Conservation (phyloP, 2,113 vertebrate species). For the human region DNA sequence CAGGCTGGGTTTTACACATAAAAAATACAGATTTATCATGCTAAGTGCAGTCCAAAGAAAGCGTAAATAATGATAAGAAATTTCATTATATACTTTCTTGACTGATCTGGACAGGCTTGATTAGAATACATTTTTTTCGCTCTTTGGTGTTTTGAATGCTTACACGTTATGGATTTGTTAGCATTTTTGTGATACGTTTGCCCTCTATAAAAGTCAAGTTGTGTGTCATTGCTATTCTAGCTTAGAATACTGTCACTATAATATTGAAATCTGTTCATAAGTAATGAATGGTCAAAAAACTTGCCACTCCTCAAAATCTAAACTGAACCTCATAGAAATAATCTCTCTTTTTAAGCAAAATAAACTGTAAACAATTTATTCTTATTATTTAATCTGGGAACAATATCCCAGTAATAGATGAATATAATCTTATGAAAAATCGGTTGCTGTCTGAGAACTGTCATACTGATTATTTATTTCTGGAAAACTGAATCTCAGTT, state of each 20-base stretch:
- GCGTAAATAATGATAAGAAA: not conserved
- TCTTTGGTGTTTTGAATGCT: not conserved
- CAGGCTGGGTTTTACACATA: not conserved
- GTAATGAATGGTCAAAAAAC: not conserved
- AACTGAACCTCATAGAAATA: not conserved
- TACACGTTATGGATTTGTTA: not conserved
- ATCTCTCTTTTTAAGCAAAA: not conserved
- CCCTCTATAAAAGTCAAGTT: not conserved
- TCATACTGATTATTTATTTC: not conserved
- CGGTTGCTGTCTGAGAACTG: not conserved
- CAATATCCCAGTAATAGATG: not conserved
- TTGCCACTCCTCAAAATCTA: constrained; percentile 3
- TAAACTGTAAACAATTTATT: constrained; percentile 34
- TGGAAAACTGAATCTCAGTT: not conserved
- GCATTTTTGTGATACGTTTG: not conserved
- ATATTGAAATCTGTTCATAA: not conserved
- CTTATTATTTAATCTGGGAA: not conserved
- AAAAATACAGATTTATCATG: not conserved
- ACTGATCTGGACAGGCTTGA: not conserved
- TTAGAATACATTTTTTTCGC: not conserved
- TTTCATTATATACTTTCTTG: not conserved
- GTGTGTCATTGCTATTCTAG: not conserved
- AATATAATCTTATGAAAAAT: not conserved
- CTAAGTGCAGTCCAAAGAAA: not conserved
- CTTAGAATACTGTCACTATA: not conserved